A percentile compares a stretch with the other conserved stretches of the same genome.
Conservation (phyloP, 2,113 vertebrate genomes). For the Oryzias melastigma region DNA sequence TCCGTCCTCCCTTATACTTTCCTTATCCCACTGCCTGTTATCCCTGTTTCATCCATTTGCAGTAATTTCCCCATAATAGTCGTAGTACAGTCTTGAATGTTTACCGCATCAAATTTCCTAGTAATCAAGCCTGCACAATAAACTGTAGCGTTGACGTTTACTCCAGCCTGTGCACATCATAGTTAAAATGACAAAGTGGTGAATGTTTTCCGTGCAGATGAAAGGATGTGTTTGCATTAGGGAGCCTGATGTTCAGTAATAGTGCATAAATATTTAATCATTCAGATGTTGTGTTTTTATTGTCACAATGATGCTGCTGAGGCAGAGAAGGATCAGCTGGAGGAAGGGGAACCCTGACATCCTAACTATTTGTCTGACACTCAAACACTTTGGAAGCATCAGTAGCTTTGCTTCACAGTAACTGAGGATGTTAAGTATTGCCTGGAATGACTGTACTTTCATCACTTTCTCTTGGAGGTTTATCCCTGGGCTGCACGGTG, state of each 20-base stretch:
- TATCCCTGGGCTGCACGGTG: no score
- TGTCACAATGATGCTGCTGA: conserved; percentile 45
- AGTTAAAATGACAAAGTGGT: conserved; percentile 56
- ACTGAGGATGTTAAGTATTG: no score
- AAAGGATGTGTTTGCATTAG: conserved; percentile 39
- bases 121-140: conserved; percentile 49
- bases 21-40: conserved; percentile 31
- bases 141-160: conserved; percentile 21
- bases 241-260: conserved; percentile 36
- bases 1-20: conserved; percentile 18
- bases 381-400: no score
- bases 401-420: no score
- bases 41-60: conserved; percentile 46
- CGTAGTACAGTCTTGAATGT: conserved; percentile 37
- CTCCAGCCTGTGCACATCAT: conserved; percentile 12
- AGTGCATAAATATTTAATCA: conserved; percentile 66
- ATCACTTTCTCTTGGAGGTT: no score
- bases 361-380: conserved; percentile 14
- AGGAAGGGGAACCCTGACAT: conserved; percentile 3
- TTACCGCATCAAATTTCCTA: conserved; percentile 32
- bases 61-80: conserved; percentile 56
- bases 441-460: no score
- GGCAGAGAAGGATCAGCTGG: conserved; percentile 14
- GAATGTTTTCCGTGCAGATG: conserved; percentile 42
- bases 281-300: conserved; percentile 48